Conservation (phyloP, 1,140 invertebrate genomes). For the Hylaeus anthracinus region DNA sequence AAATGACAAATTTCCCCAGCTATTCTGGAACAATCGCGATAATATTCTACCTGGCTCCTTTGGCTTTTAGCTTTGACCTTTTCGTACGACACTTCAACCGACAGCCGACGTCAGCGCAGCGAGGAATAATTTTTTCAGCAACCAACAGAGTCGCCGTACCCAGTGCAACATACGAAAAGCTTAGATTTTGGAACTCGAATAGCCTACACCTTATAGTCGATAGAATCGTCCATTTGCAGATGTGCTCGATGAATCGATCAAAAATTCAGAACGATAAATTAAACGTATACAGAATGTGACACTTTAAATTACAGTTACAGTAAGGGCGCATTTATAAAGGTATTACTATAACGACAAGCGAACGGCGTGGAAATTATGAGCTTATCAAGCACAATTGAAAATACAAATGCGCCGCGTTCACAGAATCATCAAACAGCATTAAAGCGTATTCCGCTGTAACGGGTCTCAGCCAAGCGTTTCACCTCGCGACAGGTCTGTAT, state of each 20-base stretch:
- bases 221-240: too few relatives aligned
- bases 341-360: too few relatives aligned
- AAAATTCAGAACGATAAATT: too few relatives aligned
- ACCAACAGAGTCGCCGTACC: too few relatives aligned
- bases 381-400: background rate
- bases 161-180: too few relatives aligned
- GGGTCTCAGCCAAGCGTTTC: background rate
- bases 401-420: background rate
- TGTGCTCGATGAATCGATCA: too few relatives aligned
- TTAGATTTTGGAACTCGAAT: too few relatives aligned
- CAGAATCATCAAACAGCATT: background rate
- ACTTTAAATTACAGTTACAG: too few relatives aligned
- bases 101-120: background rate
- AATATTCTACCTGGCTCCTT: constrained; percentile 1
- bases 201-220: too few relatives aligned
- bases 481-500: background rate
- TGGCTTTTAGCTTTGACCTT: constrained; percentile 27
- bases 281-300: too few relatives aligned
- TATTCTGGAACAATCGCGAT: constrained; percentile 26
- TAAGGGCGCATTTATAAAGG: too few relatives aligned
- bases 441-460: background rate
- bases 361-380: background rate
- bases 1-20: constrained; percentile 16
- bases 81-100: background rate
- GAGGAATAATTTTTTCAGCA: background rate